Base-by-base conservation (phyloP, 2,888 invertebrate species). In the Drosophila leonis region DNA sequence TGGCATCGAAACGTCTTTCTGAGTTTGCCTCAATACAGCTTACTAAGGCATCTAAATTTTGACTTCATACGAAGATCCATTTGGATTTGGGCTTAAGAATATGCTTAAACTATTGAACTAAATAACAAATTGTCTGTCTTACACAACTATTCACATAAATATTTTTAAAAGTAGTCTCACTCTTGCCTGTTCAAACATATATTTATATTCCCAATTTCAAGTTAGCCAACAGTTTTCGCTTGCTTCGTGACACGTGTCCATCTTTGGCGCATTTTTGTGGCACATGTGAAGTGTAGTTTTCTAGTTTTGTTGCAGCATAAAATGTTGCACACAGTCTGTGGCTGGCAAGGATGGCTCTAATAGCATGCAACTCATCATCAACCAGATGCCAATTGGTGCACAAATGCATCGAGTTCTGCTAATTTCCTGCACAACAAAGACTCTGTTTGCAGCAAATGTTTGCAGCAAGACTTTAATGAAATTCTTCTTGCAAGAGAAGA, bases 381-480 rank as follows among this genome's bases (percentile, higher is more conserved):
- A 12, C 13, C 41, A 52, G 55, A 65, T 77, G 62, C 46, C 64
- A 61, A 72, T 72, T 66, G 63, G 18, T 54, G 33, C 29, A 41
- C 31, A 78, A 78, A 65, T 59, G 33, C 71, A 78, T 65, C 55
- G 48, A 65, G 66, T 49, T 70, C 70, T 66, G 65, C 60, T 61
- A 74, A 78, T 74, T 78, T 78, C 59, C 52, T 64, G 20, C 49
- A 24, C 39, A 31, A 18, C 39, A 24, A 29, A 39, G 35, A 42
- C 29, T 33, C 37, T 51, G 63, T 35, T 46, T 41, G 39, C 33
- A 46, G 73, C 24, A 51, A 61, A 57, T 56, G 15, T 41, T 62
- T 37, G 46, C 57, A 33, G 27, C 37, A n/a, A 10, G 27, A 66
- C 61, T 57, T 42, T 8, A 33, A 31, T 65, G 35, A n/a, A 54